Base-by-base conservation (phyloP, 2,113 vertebrate genomes). In the Zapornia atra region DNA sequence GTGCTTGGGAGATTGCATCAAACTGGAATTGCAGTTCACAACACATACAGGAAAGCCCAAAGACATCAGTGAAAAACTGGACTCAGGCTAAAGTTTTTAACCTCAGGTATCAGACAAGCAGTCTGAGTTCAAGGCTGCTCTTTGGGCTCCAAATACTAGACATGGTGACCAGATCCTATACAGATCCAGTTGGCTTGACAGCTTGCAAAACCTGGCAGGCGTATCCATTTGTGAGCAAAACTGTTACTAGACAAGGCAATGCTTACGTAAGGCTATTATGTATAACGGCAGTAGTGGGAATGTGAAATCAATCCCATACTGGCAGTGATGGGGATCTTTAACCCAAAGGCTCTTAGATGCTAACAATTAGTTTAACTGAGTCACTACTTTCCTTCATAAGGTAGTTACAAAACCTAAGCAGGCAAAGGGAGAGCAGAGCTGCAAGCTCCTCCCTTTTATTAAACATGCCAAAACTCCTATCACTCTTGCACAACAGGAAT, bases 401-500 rank as follows among this genome's bases (percentile, higher is more conserved):
- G 57, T 2, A 77, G 29, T 86, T 92, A 87, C 0, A 0, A 91
- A 93, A 82, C 36, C 21, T 56, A 77, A 83, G 46, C 20, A 69
- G 15, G 31, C 50, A 56, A 59, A 83, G 8, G 28, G 31, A 34
- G 8, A 56, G 34, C 26, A 40, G 46, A 80, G 10, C 20, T 0
- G 3, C 31, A 73, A 63, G 76, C 54, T 92, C 78, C 82, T 73
- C 90, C 82, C 22, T 72, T 90, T 42, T 20, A 34, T 65, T 61
- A 46, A 29, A 34, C 3, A 5, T 66, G 82, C 68, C 87, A 95
- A 83, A 95, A 77, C n/a, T 66, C n/a, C 56, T 70, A 53, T 51
- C 82, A 63, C n/a, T 85, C 85, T 90, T 90, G 76, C 85, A 73
- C 88, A 88, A 94, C 31, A 82, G 68, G 68, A 94, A 93, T 94